Percentiles rank a stretch among this genome's conserved stretches.
Conservation (phyloP, 2,888 invertebrate species). For the Gordius sp. region DNA sequence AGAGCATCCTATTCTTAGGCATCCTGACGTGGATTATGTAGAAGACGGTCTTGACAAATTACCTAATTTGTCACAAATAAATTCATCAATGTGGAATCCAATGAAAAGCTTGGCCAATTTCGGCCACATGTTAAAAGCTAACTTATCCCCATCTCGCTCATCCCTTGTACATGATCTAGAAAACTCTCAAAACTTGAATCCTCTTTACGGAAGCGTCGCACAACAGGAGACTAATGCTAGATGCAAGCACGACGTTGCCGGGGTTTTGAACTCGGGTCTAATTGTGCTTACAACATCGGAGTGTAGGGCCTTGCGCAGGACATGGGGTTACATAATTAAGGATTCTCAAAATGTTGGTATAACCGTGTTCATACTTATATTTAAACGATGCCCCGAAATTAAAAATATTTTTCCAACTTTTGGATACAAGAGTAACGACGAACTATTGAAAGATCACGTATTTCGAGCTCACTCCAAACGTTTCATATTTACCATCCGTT, state of each 20-base stretch:
- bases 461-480: background rate
- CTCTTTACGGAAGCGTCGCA: too few relatives aligned
- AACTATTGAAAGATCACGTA: background rate
- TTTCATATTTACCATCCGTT: conserved; percentile 9
- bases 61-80: too few relatives aligned
- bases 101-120: too few relatives aligned
- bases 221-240: too few relatives aligned
- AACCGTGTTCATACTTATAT: background rate
- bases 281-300: background rate
- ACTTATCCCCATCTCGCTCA: too few relatives aligned
- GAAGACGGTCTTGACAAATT: too few relatives aligned
- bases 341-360: background rate
- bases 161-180: too few relatives aligned
- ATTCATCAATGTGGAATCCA: too few relatives aligned
- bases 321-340: background rate
- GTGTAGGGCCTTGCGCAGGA: background rate
- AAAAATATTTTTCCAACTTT: conserved; percentile 8
- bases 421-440: background rate
- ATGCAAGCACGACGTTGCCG: background rate
- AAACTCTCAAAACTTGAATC: too few relatives aligned
- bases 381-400: background rate
- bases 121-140: too few relatives aligned
- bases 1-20: too few relatives aligned
- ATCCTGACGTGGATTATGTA: too few relatives aligned
- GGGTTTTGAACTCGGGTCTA: background rate